Evolutionary conservation across 2,888 invertebrate genomes (phyloP).

Genomic region (Dolichomitus sp.): DNA sequence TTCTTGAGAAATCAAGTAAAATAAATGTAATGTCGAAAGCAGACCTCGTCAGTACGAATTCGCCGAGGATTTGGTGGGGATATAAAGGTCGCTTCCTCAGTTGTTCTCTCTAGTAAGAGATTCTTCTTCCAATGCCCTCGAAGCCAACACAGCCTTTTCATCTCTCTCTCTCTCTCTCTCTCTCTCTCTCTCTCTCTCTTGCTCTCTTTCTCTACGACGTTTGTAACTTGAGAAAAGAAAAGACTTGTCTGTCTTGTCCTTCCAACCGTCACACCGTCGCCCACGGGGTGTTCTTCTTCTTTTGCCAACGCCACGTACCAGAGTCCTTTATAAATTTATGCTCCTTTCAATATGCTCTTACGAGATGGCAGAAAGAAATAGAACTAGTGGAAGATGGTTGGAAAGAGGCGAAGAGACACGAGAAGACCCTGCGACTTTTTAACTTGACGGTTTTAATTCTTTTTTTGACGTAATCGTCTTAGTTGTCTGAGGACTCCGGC

Average conservation of each 20-base stretch:
- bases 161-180: slow-evolving; percentile 22
- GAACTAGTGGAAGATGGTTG: slow-evolving; percentile 22
- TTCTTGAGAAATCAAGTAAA: slow-evolving; percentile 77
- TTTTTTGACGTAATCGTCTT: slow-evolving; percentile 81
- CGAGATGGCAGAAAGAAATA: slow-evolving; percentile 36
- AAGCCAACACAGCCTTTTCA: slow-evolving; percentile 47
- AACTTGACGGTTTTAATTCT: slow-evolving; percentile 81
- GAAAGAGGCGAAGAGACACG: slow-evolving; percentile 37
- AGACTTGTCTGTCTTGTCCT: slow-evolving; percentile 73
- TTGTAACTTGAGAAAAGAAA: slow-evolving; percentile 47
- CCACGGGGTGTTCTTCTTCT: slow-evolving; percentile 54
- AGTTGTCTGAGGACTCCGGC: slow-evolving; percentile 62
- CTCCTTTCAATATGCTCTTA: slow-evolving; percentile 78
- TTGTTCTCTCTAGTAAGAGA: slow-evolving; percentile 32
- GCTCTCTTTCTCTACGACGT: slow-evolving; percentile 36
- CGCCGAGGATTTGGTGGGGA: slow-evolving; percentile 6
- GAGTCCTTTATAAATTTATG: slow-evolving; percentile 68
- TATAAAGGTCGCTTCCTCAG: slow-evolving; percentile 10
- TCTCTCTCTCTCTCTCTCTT: neutral
- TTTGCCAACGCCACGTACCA: slow-evolving; percentile 42
- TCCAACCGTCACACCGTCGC: slow-evolving; percentile 67
- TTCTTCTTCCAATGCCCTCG: slow-evolving; percentile 40
- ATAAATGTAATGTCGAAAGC: slow-evolving; percentile 77
- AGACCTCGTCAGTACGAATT: slow-evolving; percentile 61
- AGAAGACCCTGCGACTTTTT: slow-evolving; percentile 77